Evolutionary conservation across 2,113 vertebrate species (phyloP), one percentile per base, ranked within the genome.

Genomic region (Pseudorectes ferrugineus): DNA sequence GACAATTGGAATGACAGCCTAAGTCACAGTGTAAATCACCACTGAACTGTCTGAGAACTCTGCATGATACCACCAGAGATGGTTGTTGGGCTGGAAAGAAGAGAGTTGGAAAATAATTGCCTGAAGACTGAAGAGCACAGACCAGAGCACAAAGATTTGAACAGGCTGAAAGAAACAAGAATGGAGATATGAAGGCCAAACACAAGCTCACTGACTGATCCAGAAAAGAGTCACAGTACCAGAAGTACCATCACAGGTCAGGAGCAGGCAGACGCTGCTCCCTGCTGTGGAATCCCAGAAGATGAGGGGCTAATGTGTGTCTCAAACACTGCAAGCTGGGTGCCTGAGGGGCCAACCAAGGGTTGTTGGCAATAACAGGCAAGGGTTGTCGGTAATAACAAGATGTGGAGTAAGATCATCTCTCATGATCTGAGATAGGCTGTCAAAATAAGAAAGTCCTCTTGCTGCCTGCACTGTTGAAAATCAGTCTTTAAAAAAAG

Each of bases 281-380:
- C 52, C 22, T 16, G 38, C 0, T 21, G 23, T 9, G 52, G 29
- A 45, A 31, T 0, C 46, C 46, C 78, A 42, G 20, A 2, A 6
- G 16, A 2, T 15, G n/a, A 46, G 25, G 54, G 25, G 38, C 5
- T 25, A 2, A 40, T 17, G 15, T 14, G 28, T 12, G n/a, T 10
- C 29, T 25, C 29, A 25, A 18, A 11, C 62, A 12, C 25, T 2
- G 18, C 6, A 0, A 51, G 8, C 51, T 57, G 49, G 7, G 23
- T 21, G 38, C 33, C 24, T 12, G 6, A 24, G 68, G 52, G 62
- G 29, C 20, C 52, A 51, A 2, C 28, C 76, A 12, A 24, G 52
- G 59, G 4, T 1, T 45, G 33, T 0, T 45, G 75, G 36, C 33
- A 49, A 4, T 5, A 22, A 35, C 40, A 74, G 33, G 28, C 55